Evolutionary conservation across 2,797 vertebrate species (phyloP).

Genomic region (Spondyliosoma cantharus): DNA sequence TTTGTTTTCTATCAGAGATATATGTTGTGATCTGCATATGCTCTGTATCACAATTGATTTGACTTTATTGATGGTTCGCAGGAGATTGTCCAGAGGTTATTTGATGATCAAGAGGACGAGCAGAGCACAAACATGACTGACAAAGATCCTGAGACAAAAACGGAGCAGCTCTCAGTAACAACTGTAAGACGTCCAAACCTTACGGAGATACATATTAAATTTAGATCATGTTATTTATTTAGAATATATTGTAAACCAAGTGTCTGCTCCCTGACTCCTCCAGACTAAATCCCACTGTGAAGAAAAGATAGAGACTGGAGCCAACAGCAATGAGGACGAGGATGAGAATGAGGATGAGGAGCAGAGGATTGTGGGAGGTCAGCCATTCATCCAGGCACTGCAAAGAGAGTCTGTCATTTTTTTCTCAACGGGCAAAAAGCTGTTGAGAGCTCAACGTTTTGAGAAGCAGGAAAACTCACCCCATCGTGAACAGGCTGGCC

Average conservation of each 20-base stretch:
- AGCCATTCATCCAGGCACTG: constrained; percentile 73
- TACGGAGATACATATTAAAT: background rate
- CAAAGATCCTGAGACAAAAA: constrained; percentile 34
- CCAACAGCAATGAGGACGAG: background rate
- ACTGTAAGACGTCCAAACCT: constrained; percentile 56
- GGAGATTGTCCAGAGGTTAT: constrained; percentile 84
- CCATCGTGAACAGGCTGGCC: constrained; percentile 2
- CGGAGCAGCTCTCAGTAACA: constrained; percentile 33
- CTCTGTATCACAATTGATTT: background rate
- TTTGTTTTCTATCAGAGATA: background rate
- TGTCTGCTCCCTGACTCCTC: background rate
- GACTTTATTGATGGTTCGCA: constrained; percentile 42
- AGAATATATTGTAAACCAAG: background rate
- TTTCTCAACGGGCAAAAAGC: constrained; percentile 80
- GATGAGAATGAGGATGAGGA: constrained; percentile 16
- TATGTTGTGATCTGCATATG: background rate
- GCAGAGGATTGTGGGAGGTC: constrained; percentile 17
- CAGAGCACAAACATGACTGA: constrained; percentile 23
- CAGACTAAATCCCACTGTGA: constrained; percentile 59
- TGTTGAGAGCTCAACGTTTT: constrained; percentile 56
- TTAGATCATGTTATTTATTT: background rate
- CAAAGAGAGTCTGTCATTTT: constrained; percentile 85
- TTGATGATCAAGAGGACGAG: constrained; percentile 75
- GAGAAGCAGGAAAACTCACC: constrained; percentile 46
- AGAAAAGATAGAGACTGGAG: constrained; percentile 15